phyloP scores from a whole-genome alignment of 1,140 invertebrate genomes.

The Araneus ventricosus region DNA sequence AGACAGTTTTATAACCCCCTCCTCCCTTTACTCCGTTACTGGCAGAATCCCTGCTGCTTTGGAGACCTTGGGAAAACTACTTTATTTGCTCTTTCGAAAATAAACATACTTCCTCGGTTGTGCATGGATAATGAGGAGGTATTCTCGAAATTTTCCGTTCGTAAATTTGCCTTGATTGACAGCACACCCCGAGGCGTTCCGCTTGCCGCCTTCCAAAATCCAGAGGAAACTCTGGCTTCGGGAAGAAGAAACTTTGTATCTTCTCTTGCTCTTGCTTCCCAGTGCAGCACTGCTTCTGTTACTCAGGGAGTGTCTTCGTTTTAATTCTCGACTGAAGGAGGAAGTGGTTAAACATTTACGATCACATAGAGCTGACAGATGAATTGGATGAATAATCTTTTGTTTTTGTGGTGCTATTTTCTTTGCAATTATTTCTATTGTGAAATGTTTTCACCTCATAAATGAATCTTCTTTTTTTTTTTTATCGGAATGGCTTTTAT shows the following conservation, averaged over 20 bases:
- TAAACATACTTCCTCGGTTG: constrained; percentile 35
- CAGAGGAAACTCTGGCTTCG: neutral
- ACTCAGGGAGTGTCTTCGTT: neutral
- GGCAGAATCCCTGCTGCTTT: neutral
- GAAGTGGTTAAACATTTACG: neutral
- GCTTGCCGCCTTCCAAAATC: neutral
- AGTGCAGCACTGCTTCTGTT: constrained; percentile 11
- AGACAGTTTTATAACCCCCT: constrained; percentile 57
- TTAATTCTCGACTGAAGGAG: neutral
- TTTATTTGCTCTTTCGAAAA: constrained; percentile 60
- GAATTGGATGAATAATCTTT: neutral
- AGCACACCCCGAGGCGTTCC: neutral
- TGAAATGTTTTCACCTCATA: neutral
- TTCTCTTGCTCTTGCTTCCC: neutral
- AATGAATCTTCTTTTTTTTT: neutral
- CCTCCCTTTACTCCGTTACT: neutral
- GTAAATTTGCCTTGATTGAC: constrained; percentile 59
- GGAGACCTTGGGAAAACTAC: constrained; percentile 52
- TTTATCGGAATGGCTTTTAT: neutral
- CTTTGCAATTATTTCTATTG: neutral
- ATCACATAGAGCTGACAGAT: neutral
- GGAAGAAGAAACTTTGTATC: constrained; percentile 31
- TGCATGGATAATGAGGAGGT: constrained; percentile 33
- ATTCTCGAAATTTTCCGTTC: constrained; percentile 51
- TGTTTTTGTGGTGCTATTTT: neutral